Base-by-base conservation (phyloP, 2,888 invertebrate genomes). In the Agapostemon virescens region DNA sequence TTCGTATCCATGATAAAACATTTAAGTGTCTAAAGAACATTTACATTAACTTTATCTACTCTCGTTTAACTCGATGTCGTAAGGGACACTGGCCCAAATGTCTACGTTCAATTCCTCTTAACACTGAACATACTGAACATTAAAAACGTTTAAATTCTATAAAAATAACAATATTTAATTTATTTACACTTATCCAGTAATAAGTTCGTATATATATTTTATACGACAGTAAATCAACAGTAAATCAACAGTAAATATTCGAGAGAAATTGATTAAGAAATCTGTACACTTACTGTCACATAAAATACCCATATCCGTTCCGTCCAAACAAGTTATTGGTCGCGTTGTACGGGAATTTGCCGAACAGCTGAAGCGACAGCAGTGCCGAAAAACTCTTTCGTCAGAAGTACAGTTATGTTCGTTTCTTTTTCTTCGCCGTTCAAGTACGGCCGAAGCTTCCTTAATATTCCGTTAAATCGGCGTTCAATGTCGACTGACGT, bases 401-500 rank as follows among this genome's bases (percentile, higher is more conserved):
- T 30, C 17, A 2, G 20, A 20, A 30, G 9, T 61, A 61, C 61
- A 63, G 33, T 64, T 64, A 38, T 6, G 64, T n/a, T 38, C 38
- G 26, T n/a, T n/a, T n/a, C 33, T 15, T 40, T 64, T 38, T 38
- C 23, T 64, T 2, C 1, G 2, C 13, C 38, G 2, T 15, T 38
- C 63, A 0, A n/a, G 38, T 38, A 38, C 36, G 11, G n/a, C 13
- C 17, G 33, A 63, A 63, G 20, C n/a, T n/a, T 23, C 23, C 3
- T 64, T 38, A 38, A 64, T 66, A 66, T 40, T 66, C 40, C 40
- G 40, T 66, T 66, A 26, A 40, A 66, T 66, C 66, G 40, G 40
- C 64, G 66, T 72, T 64, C 76, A 52, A 70, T 67, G 13, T 33
- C 15, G 33, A 23, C 17, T 81, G 81, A 81, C 63, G 81, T 81